A percentile compares a stretch with the other conserved stretches of the same genome.
Evolutionary conservation across 2,797 vertebrate species (phyloP).

Genomic region (Clamator glandarius): DNA sequence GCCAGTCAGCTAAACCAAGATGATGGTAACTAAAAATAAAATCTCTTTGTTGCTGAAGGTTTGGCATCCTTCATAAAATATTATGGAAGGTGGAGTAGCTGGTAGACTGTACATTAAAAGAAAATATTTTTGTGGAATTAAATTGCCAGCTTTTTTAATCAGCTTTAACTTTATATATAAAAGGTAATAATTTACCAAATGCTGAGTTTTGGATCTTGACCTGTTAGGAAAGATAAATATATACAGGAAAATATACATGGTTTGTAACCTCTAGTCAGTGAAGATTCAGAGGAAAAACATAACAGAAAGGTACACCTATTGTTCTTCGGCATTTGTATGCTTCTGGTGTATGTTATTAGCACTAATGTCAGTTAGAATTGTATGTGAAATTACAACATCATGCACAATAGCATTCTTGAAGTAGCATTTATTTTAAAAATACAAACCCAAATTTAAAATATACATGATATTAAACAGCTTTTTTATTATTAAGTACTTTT

Average conservation of each 20-base stretch:
- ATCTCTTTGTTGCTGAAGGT: not conserved
- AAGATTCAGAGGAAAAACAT: not conserved
- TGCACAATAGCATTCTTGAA: not conserved
- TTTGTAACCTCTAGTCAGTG: not conserved
- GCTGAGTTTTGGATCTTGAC: not conserved
- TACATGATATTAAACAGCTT: not conserved
- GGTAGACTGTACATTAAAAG: not conserved
- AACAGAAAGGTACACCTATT: not conserved
- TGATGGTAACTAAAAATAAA: not conserved
- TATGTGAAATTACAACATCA: not conserved
- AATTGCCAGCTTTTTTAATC: not conserved
- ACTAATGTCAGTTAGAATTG: not conserved
- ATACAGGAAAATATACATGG: not conserved
- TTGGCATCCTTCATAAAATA: not conserved
- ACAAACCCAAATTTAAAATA: not conserved
- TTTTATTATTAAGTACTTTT: not conserved
- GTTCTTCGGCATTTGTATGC: not conserved
- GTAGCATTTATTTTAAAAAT: not conserved
- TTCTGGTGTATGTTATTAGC: accelerated
- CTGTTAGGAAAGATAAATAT: not conserved
- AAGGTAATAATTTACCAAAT: not conserved
- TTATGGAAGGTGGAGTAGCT: not conserved
- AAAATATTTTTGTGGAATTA: not conserved
- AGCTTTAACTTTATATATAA: not conserved
- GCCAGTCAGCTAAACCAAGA: not conserved